Evolutionary conservation across 2,888 invertebrate species (phyloP).

Genomic region (Stenoptilia bipunctidactyla): DNA sequence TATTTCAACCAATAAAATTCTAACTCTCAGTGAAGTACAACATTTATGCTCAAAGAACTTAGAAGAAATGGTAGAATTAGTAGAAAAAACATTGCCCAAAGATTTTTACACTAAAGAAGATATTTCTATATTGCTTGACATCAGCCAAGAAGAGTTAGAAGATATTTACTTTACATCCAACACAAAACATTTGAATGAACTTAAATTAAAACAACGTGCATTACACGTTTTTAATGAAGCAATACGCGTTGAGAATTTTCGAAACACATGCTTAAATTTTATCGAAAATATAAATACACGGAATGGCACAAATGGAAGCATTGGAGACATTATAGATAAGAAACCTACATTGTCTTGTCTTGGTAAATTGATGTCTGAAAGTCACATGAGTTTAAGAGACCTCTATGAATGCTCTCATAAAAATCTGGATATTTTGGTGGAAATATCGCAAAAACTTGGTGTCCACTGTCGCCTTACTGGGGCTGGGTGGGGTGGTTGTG

Average conservation of each 20-base stretch:
- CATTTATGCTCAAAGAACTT: constrained; percentile 72
- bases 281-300: constrained; percentile 28
- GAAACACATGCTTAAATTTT: constrained; percentile 67
- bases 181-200: constrained; percentile 75
- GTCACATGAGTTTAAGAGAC: constrained; percentile 87
- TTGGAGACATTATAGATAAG: background rate
- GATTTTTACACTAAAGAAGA: constrained; percentile 78
- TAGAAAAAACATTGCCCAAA: constrained; percentile 73
- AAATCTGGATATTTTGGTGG: constrained; percentile 85
- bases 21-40: constrained; percentile 83
- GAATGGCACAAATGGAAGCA: constrained; percentile 15
- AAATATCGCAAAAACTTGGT: constrained; percentile 75
- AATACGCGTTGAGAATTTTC: constrained; percentile 83
- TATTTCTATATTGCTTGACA: constrained; percentile 72
- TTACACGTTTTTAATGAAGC: constrained; percentile 94
- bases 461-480: constrained; percentile 95
- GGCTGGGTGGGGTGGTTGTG: constrained; percentile 99
- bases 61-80: constrained; percentile 78
- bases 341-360: constrained; percentile 61
- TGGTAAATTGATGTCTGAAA: constrained; percentile 88
- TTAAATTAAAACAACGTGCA: constrained; percentile 88
- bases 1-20: constrained; percentile 75
- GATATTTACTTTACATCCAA: constrained; percentile 56
- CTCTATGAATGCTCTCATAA: constrained; percentile 95
- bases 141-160: constrained; percentile 74